Conservation (phyloP, 2,797 vertebrate species). For the Sebastolobus alascanus region DNA sequence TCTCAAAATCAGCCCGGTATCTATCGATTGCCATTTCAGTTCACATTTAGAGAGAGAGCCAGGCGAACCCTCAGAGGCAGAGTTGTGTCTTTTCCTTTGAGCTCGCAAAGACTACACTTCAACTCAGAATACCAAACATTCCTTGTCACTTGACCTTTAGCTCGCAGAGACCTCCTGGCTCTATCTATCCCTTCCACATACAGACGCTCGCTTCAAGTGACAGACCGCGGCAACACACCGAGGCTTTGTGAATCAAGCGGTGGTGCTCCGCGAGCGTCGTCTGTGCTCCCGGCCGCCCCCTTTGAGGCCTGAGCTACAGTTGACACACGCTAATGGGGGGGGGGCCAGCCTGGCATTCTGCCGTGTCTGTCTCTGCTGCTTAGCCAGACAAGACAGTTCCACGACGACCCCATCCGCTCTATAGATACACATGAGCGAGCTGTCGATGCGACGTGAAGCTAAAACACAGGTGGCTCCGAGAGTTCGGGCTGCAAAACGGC, state of each 20-base stretch:
- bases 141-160: constrained; percentile 77
- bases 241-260: constrained; percentile 50
- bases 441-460: constrained; percentile 24
- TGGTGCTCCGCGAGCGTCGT: constrained; percentile 42
- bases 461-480: constrained; percentile 48
- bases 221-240: constrained; percentile 43
- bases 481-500: constrained; percentile 33
- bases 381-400: constrained; percentile 51
- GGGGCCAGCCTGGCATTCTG: constrained; percentile 53
- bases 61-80: constrained; percentile 38
- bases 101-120: constrained; percentile 45
- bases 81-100: constrained; percentile 40
- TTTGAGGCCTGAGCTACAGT: constrained; percentile 52
- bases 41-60: constrained; percentile 48
- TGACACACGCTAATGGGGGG: constrained; percentile 60
- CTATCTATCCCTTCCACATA: constrained; percentile 44
- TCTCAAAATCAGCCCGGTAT: constrained; percentile 33
- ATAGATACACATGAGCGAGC: constrained; percentile 27
- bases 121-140: constrained; percentile 65
- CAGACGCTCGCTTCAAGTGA: constrained; percentile 61
- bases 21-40: constrained; percentile 61
- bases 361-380: constrained; percentile 52
- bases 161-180: constrained; percentile 59
- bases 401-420: constrained; percentile 45
- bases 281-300: constrained; percentile 34